phyloP scores from a whole-genome alignment of 2,888 invertebrate genomes.

The Pecten maximus region DNA sequence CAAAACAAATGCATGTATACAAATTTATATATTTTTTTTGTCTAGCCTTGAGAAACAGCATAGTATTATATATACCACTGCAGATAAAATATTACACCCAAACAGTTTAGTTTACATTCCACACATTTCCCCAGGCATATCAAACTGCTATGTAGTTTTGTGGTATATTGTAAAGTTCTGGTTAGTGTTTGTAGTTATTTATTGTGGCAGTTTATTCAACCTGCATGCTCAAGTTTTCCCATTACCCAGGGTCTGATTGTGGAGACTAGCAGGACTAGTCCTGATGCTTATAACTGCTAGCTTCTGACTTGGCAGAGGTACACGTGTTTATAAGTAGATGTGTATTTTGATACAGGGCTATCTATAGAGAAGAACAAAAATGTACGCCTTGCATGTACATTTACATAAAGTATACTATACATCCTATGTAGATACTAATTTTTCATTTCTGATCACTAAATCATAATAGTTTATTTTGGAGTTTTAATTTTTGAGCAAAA shows the following conservation, averaged over 20 bases:
- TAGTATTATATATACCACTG: background rate
- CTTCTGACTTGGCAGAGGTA: too few species aligned
- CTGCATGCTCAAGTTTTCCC: background rate
- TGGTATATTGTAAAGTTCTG: background rate
- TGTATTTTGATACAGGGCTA: too few species aligned
- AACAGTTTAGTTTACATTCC: background rate
- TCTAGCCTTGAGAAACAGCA: background rate
- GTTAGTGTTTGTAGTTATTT: background rate
- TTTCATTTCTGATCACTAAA: too few species aligned
- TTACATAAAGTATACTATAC: too few species aligned
- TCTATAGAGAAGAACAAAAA: too few species aligned
- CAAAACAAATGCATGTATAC: background rate
- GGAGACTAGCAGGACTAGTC: background rate
- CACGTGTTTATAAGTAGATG: too few species aligned
- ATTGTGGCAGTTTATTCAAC: background rate
- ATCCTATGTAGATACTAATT: too few species aligned
- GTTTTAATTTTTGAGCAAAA: too few species aligned
- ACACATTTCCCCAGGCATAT: background rate
- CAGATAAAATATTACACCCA: background rate
- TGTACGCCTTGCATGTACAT: too few species aligned
- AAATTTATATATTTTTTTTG: background rate
- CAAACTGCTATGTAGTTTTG: background rate
- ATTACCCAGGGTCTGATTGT: too few species aligned
- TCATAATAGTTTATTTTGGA: too few species aligned
- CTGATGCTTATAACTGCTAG: too few species aligned